phyloP scores from a whole-genome alignment of 2,797 vertebrate genomes.

The Tokudaia tokunoshimensis region DNA sequence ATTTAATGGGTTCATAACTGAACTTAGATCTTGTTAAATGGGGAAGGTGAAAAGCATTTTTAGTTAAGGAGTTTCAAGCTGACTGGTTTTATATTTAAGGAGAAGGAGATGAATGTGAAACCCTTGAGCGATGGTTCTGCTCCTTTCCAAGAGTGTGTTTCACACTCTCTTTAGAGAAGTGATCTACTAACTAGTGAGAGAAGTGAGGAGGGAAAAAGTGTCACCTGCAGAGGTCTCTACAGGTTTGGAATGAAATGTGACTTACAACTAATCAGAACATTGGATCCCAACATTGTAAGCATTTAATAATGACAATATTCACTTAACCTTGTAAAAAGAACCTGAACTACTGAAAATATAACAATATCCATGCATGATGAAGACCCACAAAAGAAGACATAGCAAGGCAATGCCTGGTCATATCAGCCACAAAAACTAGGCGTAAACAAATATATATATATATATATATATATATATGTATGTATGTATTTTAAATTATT shows the following conservation, averaged over 20 bases:
- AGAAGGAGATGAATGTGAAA: neutral
- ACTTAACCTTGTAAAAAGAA: neutral
- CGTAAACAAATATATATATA: neutral
- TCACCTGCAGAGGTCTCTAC: neutral
- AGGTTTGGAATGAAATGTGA: no score
- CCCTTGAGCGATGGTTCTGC: neutral
- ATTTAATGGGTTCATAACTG: neutral
- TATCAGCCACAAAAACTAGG: neutral
- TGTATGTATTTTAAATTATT: neutral
- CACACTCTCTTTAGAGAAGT: neutral
- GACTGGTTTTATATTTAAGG: neutral
- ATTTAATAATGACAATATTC: neutral
- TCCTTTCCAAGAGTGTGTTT: neutral
- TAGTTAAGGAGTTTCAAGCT: neutral
- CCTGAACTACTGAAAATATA: neutral
- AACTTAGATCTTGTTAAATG: neutral
- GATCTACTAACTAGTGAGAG: neutral
- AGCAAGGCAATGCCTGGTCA: no score
- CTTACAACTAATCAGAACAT: neutral
- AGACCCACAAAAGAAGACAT: neutral
- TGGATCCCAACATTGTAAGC: neutral
- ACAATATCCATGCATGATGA: accelerated
- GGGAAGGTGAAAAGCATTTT: neutral
- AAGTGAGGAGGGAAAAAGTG: no score
- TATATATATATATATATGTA: no score